These are phyloP conservation scores for Manacus vitellinus DNA, from an alignment of 2,113 vertebrate species.

Conservation along the genomic window DNA sequence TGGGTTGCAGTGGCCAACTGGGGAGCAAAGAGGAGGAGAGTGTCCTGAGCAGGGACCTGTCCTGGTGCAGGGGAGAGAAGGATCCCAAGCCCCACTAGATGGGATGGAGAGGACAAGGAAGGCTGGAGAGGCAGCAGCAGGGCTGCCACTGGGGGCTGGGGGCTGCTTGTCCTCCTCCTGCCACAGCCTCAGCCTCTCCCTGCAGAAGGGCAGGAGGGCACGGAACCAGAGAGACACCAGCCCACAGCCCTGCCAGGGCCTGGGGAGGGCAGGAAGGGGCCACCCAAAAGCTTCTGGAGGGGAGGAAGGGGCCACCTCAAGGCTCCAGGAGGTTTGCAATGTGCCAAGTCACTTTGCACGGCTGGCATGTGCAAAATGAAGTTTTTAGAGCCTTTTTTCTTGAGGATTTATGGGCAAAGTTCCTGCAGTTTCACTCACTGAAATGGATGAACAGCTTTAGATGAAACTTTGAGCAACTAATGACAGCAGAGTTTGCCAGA, in stretches of 20 bases:
- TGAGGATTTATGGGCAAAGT: background rate
- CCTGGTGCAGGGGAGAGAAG: background rate
- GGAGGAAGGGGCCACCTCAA: background rate
- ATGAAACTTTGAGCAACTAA: background rate
- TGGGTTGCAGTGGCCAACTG: background rate
- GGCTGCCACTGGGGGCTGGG: background rate
- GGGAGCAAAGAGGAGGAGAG: background rate
- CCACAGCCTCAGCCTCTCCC: background rate
- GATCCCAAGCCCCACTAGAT: background rate
- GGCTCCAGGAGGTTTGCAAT: background rate
- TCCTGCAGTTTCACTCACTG: background rate
- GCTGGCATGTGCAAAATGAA: background rate
- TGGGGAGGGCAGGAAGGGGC: background rate
- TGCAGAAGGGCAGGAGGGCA: background rate
- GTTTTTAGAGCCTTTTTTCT: background rate
- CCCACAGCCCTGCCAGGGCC: rapidly evolving
- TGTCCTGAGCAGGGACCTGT: background rate
- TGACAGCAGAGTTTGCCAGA: background rate
- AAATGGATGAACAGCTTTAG: background rate
- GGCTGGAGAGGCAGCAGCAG: background rate
- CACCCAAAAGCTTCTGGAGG: background rate
- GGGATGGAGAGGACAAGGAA: background rate
- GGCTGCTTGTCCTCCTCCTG: background rate
- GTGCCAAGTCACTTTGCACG: background rate
- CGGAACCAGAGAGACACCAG: background rate